Evolutionary conservation across 1,140 invertebrate genomes (phyloP), one percentile per base, ranked within the genome.

Genomic region (Anastatus disparis): DNA sequence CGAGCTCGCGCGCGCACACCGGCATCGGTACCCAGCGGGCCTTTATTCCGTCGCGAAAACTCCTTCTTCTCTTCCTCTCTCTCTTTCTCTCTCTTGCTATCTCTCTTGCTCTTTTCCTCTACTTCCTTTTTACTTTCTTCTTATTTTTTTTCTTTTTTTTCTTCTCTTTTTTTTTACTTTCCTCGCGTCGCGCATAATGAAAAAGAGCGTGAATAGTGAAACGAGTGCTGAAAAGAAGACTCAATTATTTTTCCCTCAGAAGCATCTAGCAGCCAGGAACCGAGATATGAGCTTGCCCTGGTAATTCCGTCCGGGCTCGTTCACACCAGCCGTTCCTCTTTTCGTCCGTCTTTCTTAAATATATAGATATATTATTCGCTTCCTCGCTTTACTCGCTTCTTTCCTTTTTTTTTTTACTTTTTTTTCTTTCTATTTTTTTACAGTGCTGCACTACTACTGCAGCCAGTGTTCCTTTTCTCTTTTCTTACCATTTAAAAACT

Each of bases 201-300:
- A 72, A 72, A 67, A 72, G 70, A 62, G 46, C 24, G 64, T 20
- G 62, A 70, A 65, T 66, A 52, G 53, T 53, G 40, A 66, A 66
- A 52, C 44, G 55, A 52, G 44, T 31, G 62, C 46, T 62, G 64
- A 67, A 65, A 72, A 65, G 63, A 67, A 50, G 70, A 72, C 70
- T 72, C 70, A 72, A 72, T 72, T 72, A 72, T 72, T 72, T 72
- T 72, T 72, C 63, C 38, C 70, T 66, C 31, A 31, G 62, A 42
- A 17, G 26, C 38, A 24, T 61, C 66, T 29, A 6, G 26, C 62
- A 17, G 44, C 20, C 42, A 13, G 35, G 44, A n/a, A n/a, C n/a
- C 69, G 53, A 71, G 69, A 71, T 71, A 71, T 64, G 69, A 64
- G 61, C 50, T 40, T 53, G 35, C 44, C 27, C 42, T 27, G 29